phyloP scores from a whole-genome alignment of 2,113 vertebrate genomes.

The Austrofundulus limnaeus region DNA sequence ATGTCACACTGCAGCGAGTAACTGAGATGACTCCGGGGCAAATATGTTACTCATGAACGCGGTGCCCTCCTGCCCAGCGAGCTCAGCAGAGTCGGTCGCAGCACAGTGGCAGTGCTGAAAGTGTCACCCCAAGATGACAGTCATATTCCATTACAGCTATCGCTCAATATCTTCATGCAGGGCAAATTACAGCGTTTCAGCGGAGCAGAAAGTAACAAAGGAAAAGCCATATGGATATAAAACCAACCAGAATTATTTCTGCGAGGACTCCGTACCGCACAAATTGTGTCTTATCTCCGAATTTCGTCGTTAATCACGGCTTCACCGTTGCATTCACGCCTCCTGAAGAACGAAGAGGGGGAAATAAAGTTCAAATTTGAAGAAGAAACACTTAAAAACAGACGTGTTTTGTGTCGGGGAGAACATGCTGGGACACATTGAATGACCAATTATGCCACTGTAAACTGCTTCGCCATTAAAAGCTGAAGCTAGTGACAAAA shows the following conservation, averaged over 20 bases:
- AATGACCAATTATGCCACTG: conserved; percentile 70
- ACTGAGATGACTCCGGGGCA: conserved; percentile 76
- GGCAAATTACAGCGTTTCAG: conserved; percentile 65
- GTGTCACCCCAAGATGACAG: conserved; percentile 71
- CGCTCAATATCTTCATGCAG: conserved; percentile 69
- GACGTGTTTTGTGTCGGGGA: conserved; percentile 58
- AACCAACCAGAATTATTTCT: conserved; percentile 36
- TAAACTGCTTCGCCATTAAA: conserved; percentile 71
- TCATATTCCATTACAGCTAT: conserved; percentile 72
- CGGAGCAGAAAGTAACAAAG: conserved; percentile 60
- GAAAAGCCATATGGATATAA: conserved; percentile 59
- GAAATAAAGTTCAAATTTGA: conserved; percentile 25
- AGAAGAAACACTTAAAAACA: conserved; percentile 47
- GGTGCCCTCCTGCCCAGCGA: conserved; percentile 64
- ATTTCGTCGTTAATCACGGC: conserved; percentile 43
- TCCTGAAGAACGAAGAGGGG: conserved; percentile 3
- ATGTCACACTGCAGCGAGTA: conserved; percentile 66
- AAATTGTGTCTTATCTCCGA: conserved; percentile 35
- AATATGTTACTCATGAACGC: conserved; percentile 64
- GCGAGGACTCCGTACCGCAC: conserved; percentile 11
- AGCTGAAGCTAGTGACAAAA: conserved; percentile 66
- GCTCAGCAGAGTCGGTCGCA: conserved; percentile 63
- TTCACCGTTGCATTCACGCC: conserved; percentile 23
- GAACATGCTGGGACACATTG: conserved; percentile 69
- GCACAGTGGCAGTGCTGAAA: conserved; percentile 73